phyloP scores from a whole-genome alignment of 2,113 vertebrate genomes.

The Scartelaos histophorus region DNA sequence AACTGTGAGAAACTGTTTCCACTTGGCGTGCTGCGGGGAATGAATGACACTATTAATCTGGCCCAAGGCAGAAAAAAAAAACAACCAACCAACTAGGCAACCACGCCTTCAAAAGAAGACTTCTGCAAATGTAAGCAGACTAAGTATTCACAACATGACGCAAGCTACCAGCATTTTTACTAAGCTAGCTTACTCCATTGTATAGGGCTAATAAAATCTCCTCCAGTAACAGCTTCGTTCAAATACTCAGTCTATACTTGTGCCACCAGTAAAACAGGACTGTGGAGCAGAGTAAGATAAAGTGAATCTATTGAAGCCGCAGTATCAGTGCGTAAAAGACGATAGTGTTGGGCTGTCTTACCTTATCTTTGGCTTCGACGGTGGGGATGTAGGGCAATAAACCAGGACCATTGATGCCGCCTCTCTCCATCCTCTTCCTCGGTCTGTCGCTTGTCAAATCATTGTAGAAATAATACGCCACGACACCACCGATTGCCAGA shows the following conservation, averaged over 20 bases:
- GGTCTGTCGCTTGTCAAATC: conserved; percentile 30
- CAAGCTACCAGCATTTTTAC: neutral
- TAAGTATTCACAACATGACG: neutral
- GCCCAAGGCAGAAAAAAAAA: conserved; percentile 4
- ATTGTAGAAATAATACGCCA: conserved; percentile 63
- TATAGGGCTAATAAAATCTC: neutral
- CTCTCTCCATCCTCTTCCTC: conserved; percentile 52
- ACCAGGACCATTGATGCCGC: conserved; percentile 37
- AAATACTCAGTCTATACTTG: neutral
- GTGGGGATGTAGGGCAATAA: conserved; percentile 64
- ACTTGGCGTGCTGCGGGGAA: conserved; percentile 38
- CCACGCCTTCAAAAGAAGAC: neutral
- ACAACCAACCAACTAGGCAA: too few species aligned
- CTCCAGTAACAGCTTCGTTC: neutral
- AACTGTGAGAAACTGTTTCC: conserved; percentile 58
- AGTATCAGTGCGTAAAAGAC: too few species aligned
- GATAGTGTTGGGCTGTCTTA: conserved; percentile 37
- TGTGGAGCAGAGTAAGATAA: neutral
- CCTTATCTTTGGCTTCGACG: conserved; percentile 77
- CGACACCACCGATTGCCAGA: conserved; percentile 69
- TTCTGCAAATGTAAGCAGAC: neutral
- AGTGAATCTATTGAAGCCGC: neutral
- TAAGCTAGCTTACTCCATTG: neutral
- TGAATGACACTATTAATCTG: conserved; percentile 51
- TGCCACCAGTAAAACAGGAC: neutral